Percentiles rank a stretch among this genome's conserved stretches.
phyloP scores from a whole-genome alignment of 1,140 invertebrate species.

The Eriocheir sinensis region DNA sequence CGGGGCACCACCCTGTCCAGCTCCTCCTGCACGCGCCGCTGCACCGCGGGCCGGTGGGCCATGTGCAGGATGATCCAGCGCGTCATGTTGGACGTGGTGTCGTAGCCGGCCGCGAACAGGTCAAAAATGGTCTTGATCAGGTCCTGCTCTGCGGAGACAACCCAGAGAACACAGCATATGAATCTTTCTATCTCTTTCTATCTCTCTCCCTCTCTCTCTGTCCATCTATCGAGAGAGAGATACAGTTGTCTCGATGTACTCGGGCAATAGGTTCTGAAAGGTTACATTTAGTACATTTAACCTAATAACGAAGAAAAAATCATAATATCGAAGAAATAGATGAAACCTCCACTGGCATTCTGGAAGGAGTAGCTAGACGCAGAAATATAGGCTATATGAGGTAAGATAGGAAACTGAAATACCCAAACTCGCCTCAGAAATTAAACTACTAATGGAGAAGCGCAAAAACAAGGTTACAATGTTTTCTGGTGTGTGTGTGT shows the following conservation, averaged over 20 bases:
- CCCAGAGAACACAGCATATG: neutral
- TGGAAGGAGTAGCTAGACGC: too few species aligned
- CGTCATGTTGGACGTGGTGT: constrained; percentile 88
- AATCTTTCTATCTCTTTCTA: neutral
- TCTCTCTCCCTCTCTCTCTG: neutral
- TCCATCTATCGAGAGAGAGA: neutral
- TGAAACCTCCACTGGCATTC: too few species aligned
- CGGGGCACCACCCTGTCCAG: constrained; percentile 84
- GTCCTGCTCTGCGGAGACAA: constrained; percentile 32
- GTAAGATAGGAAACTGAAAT: too few species aligned
- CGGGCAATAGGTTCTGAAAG: too few species aligned
- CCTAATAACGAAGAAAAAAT: too few species aligned
- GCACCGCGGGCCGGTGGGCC: constrained; percentile 86
- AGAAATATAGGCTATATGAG: too few species aligned
- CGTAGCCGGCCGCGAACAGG: constrained; percentile 80
- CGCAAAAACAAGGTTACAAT: too few species aligned
- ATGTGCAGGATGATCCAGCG: constrained; percentile 88
- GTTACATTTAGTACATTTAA: too few species aligned
- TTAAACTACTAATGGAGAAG: too few species aligned
- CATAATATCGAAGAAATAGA: neutral
- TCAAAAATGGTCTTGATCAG: constrained; percentile 71
- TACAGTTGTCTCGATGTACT: too few species aligned
- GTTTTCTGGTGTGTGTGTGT: neutral
- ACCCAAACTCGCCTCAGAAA: too few species aligned
- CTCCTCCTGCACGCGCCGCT: constrained; percentile 86